phyloP scores from a whole-genome alignment of 92 coral and sea anemone genomes.

The Palythoa grandis region DNA sequence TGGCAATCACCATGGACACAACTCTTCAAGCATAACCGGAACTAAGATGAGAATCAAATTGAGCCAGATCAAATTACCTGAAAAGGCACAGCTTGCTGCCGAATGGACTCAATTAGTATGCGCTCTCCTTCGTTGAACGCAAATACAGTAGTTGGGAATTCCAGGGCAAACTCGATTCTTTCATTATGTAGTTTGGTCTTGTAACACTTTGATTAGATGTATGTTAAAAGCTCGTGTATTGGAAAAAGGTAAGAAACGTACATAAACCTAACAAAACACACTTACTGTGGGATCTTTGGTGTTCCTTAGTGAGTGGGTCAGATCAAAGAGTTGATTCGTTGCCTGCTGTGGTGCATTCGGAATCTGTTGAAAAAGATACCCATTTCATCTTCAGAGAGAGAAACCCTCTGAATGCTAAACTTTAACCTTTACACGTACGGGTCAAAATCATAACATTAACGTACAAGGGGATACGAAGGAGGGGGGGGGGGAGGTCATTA shows the following conservation, averaged over 20 bases:
- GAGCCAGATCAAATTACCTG: no score
- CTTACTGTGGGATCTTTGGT: conserved; percentile 88
- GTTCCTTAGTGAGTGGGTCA: conserved; percentile 77
- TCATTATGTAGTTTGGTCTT: neutral
- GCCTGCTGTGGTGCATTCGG: conserved; percentile 75
- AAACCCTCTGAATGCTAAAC: neutral
- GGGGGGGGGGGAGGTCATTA: no score
- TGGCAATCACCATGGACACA: no score
- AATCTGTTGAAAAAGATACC: conserved; percentile 51
- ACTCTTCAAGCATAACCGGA: no score
- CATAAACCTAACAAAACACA: neutral
- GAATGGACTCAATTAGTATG: no score
- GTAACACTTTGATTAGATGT: neutral
- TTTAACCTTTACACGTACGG: no score
- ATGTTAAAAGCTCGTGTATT: neutral
- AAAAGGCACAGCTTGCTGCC: no score
- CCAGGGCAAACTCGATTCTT: neutral
- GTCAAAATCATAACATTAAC: neutral
- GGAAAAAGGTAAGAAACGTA: neutral
- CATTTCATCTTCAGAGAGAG: neutral
- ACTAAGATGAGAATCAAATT: no score
- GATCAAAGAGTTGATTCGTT: conserved; percentile 77
- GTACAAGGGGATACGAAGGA: no score
- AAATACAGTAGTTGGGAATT: neutral
- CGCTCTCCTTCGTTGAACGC: no score